Base-by-base conservation (phyloP, 2,888 invertebrate genomes). In the Stenchaetothrips biformis region DNA sequence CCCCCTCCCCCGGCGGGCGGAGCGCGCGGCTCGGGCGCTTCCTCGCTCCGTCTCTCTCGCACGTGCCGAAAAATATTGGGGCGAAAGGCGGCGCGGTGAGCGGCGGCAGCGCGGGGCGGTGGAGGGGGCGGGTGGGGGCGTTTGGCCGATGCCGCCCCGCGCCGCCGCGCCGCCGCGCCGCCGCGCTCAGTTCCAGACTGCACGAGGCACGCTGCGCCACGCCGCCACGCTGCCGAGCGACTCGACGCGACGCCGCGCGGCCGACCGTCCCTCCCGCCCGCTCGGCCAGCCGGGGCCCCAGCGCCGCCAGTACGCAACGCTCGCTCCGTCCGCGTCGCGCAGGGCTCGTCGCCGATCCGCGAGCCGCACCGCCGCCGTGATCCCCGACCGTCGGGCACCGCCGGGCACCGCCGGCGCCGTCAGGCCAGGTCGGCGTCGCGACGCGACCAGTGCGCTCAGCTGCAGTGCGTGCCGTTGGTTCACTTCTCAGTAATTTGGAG, bases 61-160 rank as follows among this genome's bases (percentile, higher is more conserved):
- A 74, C 67, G 67, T 74, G 67, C 67, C 67, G 67, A 74, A 74
- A 74, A 74, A 74, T 74, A 74, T 74, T 21, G 67, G 67, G 67
- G 67, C 67, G 67, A 21, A 11, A 11, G 25, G 67, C 25, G 67
- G 3, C 21, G 67, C n/a, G 67, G 67, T n/a, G 67, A 9, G 67
- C 21, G 21, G 67, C 67, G 25, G 67, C 67, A 7, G 67, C 21
- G 67, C 67, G 67, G 67, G 21, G 21, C 37, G 37, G 37, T 37
- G 37, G 37, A 18, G 53, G 53, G 59, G 67, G 67, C 25, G 67
- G 67, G 67, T 74, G 67, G 67, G 67, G 67, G 67, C 67, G 67
- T 74, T 21, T 21, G 67, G 25, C 25, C 67, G 21, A 25, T 11
- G 11, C 53, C 53, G 53, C 53, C 53, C 53, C 53, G 53, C 53